Conservation (phyloP, 1,140 invertebrate genomes). For the Meloidogyne chitwoodi region DNA sequence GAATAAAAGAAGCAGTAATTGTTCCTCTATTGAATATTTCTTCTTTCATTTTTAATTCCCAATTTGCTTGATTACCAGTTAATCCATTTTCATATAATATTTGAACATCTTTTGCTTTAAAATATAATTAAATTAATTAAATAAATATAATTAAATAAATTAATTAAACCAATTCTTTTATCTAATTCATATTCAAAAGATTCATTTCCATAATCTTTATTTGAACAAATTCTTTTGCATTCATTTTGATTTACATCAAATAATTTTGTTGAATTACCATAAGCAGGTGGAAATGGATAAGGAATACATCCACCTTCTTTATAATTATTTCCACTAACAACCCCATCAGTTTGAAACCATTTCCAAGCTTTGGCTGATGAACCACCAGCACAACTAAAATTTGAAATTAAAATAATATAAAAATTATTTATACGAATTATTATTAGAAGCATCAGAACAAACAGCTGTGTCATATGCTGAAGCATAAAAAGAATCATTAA, state of each 20-base stretch:
- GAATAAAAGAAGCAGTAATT: background rate
- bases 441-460: background rate
- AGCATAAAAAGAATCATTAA: background rate
- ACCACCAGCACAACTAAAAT: constrained; percentile 3
- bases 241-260: background rate
- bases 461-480: background rate
- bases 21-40: constrained; percentile 21
- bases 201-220: background rate
- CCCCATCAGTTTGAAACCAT: background rate
- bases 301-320: background rate
- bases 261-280: background rate
- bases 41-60: constrained; percentile 16
- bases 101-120: background rate
- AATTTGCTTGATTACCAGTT: background rate
- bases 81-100: background rate
- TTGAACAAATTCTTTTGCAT: constrained; percentile 4
- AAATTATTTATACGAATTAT: background rate
- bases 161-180: background rate
- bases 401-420: background rate
- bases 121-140: background rate
- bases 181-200: background rate
- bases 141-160: background rate
- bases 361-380: constrained; percentile 1
- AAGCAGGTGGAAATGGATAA: background rate
- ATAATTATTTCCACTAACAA: constrained; percentile 10